Conservation (phyloP, 2,888 invertebrate genomes). For the Lordiphosa andalusiaca region DNA sequence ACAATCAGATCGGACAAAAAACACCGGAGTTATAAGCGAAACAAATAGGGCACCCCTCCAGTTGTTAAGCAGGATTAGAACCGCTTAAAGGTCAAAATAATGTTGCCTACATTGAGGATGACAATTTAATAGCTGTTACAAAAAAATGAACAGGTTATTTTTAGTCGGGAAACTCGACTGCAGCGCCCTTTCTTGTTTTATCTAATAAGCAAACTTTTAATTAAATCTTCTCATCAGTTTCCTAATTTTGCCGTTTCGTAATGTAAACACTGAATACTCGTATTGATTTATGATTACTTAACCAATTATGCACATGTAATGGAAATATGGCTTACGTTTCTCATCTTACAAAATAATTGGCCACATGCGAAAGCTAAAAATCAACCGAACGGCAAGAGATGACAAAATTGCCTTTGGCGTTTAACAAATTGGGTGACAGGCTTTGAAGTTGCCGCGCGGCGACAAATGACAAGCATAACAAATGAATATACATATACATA, state of each 20-base stretch:
- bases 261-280: not conserved
- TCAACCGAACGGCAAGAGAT: slow-evolving; percentile 25
- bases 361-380: slow-evolving; percentile 54
- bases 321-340: slow-evolving; percentile 9
- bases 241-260: not conserved
- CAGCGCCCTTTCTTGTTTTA: too few relatives aligned
- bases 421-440: slow-evolving; percentile 75
- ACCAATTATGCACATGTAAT: slow-evolving; percentile 6
- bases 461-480: slow-evolving; percentile 77
- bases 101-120: too few relatives aligned
- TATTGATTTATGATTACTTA: not conserved
- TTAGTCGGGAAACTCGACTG: too few relatives aligned
- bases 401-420: slow-evolving; percentile 59
- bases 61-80: too few relatives aligned
- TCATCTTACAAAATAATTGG: slow-evolving; percentile 51
- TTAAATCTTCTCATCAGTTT: too few relatives aligned
- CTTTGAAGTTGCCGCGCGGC: slow-evolving; percentile 73
- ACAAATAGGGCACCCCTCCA: too few relatives aligned
- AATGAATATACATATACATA: slow-evolving; percentile 72
- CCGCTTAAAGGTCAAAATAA: too few relatives aligned
- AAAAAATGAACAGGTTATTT: too few relatives aligned
- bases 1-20: too few relatives aligned
- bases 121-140: too few relatives aligned
- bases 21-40: too few relatives aligned
- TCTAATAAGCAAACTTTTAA: too few relatives aligned